Conservation (phyloP, 2,888 invertebrate genomes). For the Shargacucullia verbasci region DNA sequence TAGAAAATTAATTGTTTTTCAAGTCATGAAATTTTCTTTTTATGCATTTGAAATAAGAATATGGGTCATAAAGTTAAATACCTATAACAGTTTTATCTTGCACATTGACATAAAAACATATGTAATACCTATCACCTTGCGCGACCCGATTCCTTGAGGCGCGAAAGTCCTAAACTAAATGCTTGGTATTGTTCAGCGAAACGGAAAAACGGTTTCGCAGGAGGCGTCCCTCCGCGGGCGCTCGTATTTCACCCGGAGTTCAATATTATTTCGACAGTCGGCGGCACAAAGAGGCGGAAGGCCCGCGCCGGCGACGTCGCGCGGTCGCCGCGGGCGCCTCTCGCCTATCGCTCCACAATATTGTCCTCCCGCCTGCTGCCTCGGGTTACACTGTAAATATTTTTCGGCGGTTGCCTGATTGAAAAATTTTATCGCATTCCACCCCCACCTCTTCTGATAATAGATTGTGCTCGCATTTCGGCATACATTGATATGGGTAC, state of each 20-base stretch:
- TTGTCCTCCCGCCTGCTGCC: conserved; percentile 83
- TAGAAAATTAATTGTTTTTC: conserved; percentile 58
- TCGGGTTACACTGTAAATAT: conserved; percentile 88
- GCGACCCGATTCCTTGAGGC: conserved; percentile 68
- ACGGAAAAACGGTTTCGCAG: conserved; percentile 86
- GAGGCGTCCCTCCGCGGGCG: conserved; percentile 80
- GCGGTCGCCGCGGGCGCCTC: conserved; percentile 76
- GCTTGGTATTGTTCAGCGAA: conserved; percentile 81
- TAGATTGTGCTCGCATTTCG: conserved; percentile 78
- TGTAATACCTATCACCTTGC: conserved; percentile 53
- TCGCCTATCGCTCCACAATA: conserved; percentile 84
- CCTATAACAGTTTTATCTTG: conserved; percentile 33
- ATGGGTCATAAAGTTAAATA: conserved; percentile 33
- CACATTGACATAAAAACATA: conserved; percentile 45
- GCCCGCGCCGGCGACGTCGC: conserved; percentile 72
- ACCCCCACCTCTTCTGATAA: conserved; percentile 78
- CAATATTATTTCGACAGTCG: conserved; percentile 87
- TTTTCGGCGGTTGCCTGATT: conserved; percentile 87
- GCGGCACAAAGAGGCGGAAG: conserved; percentile 84
- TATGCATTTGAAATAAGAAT: conserved; percentile 44
- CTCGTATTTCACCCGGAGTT: conserved; percentile 87
- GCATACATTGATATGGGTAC: conserved; percentile 73
- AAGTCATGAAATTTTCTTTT: conserved; percentile 58
- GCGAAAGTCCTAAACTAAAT: conserved; percentile 79
- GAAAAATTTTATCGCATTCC: conserved; percentile 87